Conservation (phyloP, 1,140 invertebrate genomes). For the Cyclina sinensis region DNA sequence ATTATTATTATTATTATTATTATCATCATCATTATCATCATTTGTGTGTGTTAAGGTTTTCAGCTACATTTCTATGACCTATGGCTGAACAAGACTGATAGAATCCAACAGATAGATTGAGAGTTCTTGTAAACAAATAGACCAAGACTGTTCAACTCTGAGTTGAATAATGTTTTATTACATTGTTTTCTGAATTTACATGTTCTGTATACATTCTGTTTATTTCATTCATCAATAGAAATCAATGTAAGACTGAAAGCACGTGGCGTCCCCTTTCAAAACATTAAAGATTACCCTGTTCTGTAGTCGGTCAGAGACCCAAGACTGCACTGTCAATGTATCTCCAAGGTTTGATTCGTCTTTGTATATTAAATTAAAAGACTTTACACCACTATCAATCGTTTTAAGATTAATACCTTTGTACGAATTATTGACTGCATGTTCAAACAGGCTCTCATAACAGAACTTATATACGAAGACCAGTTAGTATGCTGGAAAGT, state of each 20-base stretch:
- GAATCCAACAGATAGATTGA: no score
- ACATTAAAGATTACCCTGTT: neutral
- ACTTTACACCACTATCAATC: neutral
- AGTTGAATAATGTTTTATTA: no score
- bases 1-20: no score
- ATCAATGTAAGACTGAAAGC: neutral
- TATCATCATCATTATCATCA: no score
- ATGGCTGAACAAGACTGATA: no score
- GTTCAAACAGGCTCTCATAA: slow-evolving; percentile 37
- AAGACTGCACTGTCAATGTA: slow-evolving; percentile 39
- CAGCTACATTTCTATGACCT: no score
- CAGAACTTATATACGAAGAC: slow-evolving; percentile 38
- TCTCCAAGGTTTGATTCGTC: slow-evolving; percentile 37
- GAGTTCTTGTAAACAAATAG: no score
- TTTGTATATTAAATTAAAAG: neutral
- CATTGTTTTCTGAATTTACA: no score
- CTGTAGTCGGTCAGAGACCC: neutral
- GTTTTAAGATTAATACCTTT: neutral
- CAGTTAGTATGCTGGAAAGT: slow-evolving; percentile 46
- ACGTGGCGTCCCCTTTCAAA: neutral
- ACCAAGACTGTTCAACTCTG: no score
- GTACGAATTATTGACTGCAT: neutral
- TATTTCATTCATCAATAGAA: neutral
- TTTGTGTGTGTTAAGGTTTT: no score
- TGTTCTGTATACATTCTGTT: no score